A percentile compares a stretch with the other conserved stretches of the same genome.
Conservation (phyloP, 2,797 vertebrate genomes). For the Falco peregrinus region DNA sequence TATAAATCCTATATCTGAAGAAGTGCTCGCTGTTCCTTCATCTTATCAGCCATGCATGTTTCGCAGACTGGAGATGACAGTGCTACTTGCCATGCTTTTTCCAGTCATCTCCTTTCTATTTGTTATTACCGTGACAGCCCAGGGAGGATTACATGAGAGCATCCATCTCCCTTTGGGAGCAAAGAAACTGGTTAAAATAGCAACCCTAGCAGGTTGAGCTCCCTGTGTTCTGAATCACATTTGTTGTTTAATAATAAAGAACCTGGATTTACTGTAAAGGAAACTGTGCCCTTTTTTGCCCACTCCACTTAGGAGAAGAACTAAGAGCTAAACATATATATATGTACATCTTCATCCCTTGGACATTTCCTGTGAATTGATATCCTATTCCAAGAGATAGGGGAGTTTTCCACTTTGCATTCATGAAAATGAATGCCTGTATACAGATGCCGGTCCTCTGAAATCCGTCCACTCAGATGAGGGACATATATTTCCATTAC, state of each 20-base stretch:
- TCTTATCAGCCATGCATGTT: background rate
- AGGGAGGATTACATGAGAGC: background rate
- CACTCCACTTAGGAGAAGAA: background rate
- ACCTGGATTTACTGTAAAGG: background rate
- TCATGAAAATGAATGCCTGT: background rate
- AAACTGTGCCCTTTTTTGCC: background rate
- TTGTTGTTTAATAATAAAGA: background rate
- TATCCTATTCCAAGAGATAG: background rate
- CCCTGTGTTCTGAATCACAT: background rate
- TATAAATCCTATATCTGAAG: background rate
- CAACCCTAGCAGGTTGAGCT: background rate
- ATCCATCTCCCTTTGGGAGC: background rate
- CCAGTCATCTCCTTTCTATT: background rate
- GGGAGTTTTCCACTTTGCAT: background rate
- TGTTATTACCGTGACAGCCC: background rate
- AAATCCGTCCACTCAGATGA: background rate
- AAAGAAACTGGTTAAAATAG: background rate
- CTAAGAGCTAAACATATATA: background rate
- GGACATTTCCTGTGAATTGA: background rate
- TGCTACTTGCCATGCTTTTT: background rate
- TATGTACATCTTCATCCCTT: background rate
- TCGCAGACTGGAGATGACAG: background rate
- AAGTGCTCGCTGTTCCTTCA: background rate
- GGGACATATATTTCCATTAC: background rate
- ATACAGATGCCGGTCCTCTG: background rate